Conservation (phyloP, 2,797 vertebrate species). For the Propithecus perrieri region DNA sequence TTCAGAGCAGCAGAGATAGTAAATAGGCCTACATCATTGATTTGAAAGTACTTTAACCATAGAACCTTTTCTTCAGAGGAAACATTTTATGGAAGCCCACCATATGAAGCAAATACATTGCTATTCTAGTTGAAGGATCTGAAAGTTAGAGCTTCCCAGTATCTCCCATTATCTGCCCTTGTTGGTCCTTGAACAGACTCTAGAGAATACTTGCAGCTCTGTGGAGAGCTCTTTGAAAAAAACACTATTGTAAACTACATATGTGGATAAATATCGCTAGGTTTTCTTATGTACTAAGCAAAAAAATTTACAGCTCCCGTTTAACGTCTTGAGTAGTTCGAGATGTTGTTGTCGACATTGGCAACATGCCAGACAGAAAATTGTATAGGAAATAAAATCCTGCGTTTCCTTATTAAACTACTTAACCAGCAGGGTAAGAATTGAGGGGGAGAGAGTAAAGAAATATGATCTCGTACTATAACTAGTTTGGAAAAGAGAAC, state of each 20-base stretch:
- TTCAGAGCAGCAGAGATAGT: conserved; percentile 3
- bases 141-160: neutral
- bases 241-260: neutral
- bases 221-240: neutral
- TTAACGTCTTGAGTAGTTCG: conserved; percentile 32
- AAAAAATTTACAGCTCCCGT: conserved; percentile 29
- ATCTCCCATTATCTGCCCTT: neutral
- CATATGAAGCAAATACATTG: neutral
- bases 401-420: conserved; percentile 42
- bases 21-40: neutral
- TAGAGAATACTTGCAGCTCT: neutral
- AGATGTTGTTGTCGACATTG: conserved; percentile 34
- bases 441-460: neutral
- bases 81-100: neutral
- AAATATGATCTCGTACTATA: neutral
- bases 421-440: conserved; percentile 11
- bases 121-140: neutral
- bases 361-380: conserved; percentile 14
- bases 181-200: neutral
- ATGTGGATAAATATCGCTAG: conserved; percentile 5
- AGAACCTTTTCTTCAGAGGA: neutral
- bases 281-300: neutral
- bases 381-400: conserved; percentile 44
- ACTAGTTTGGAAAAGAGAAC: conserved; percentile 47
- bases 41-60: conserved; percentile 20